Evolutionary conservation across 1,140 invertebrate species (phyloP), one percentile per base, ranked within the genome.

Genomic region (Anastrepha obliqua): DNA sequence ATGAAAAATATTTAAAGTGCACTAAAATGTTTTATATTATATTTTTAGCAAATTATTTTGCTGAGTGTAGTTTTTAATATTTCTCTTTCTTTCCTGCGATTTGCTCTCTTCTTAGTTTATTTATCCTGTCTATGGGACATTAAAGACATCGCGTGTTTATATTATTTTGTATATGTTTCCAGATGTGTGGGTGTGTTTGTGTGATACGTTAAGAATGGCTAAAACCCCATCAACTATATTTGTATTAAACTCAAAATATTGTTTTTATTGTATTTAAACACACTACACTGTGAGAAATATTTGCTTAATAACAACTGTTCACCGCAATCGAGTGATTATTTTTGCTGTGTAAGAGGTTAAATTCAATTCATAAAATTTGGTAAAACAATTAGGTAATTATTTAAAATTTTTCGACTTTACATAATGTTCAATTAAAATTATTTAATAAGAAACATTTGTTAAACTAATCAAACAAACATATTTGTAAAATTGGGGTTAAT

Each of bases 271-370:
- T 87, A 88, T 89, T 91, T 89, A 92, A 89, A 92, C 91, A 92
- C 91, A 92, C 91, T 92, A 92, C 91, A 92, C 90, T 90, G 90
- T 89, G 90, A 89, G 87, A 85, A 78, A 39, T 81, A 81, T 81
- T 81, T 81, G 47, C 74, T 81, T 81, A 74, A 74, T 78, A 42
- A 74, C 15, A 74, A 74, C 47, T 87, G 70, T 65, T 74, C 78
- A 87, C 44, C 39, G 70, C 70, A 87, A 65, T 60, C n/a, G 5
- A n/a, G 65, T 88, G 42, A 62, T 78, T 85, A 55, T 64, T 85
- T 85, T 81, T 81, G 74, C 47, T 55, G 44, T 81, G 74, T 81
- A 44, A 58, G 55, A 81, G 44, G 74, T 81, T 81, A 81, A 81
- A 81, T 11, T 81, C 17, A 70, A 44, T 17, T 62, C 15, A 42